Base-by-base conservation (phyloP, 2,888 invertebrate genomes). In the Sesia bembeciformis region DNA sequence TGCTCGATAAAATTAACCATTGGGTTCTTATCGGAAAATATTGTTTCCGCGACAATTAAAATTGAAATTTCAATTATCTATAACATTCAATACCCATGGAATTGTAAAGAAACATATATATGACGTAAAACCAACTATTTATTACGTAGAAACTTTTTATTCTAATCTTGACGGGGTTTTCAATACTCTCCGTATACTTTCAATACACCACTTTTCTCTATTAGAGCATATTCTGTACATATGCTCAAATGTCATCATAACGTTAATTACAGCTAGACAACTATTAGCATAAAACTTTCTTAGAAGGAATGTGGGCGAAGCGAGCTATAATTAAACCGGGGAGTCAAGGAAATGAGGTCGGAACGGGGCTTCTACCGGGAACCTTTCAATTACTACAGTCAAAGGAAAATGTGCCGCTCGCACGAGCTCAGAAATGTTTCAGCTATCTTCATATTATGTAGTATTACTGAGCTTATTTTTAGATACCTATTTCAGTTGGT, bases 1-100 rank as follows among this genome's bases (percentile, higher is more conserved):
- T 23, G 23, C 23, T 23, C 23, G 23, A 23, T 23, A 23, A 23
- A 23, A 23, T 23, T 23, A 23, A 23, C 67, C 64, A 70, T 69
- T 71, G 71, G 62, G 67, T 70, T 67, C 76, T 74, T 67, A 59
- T 67, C 66, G 66, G 81, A 69, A 81, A 84, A 86, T n/a, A n/a
- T 81, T 78, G 81, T 83, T 85, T 82, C 85, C 82, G 80, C 76
- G 74, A 78, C 74, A 71, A 81, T 83, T 83, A 78, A 83, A 81
- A 84, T 86, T 84, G 78, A 74, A 23, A 23, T 23, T 23, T 23
- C 23, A 23, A 23, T 23, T 23, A 2, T 23, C 23, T 1, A 23
- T 23, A 23, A 23, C 2, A 23, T 2, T 23, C 23, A 2, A 23
- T 1, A 23, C 2, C 23, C 23, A 2, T 23, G 23, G 23, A 2